Percentiles rank a stretch among this genome's conserved stretches.
Evolutionary conservation across 2,797 vertebrate species (phyloP).

Genomic region (Enteromius radiatus): DNA sequence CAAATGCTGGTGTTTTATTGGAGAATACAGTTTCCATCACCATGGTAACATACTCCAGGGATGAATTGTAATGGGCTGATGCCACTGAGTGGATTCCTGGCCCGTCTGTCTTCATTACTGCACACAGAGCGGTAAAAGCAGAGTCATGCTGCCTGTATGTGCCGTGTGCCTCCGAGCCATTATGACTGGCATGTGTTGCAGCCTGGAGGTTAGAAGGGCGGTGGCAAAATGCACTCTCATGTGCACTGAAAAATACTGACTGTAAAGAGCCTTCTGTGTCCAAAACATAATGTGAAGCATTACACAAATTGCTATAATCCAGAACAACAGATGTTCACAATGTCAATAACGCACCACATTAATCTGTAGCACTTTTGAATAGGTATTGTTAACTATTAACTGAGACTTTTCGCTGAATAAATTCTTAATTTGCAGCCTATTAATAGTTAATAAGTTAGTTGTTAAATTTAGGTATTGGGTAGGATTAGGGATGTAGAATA

Average conservation of each 20-base stretch:
- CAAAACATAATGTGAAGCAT: not conserved
- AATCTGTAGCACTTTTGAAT: not conserved
- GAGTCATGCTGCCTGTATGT: constrained; percentile 29
- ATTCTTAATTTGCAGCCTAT: no score
- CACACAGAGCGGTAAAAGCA: constrained; percentile 8
- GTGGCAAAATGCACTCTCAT: constrained; percentile 1
- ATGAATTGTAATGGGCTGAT: constrained; percentile 25
- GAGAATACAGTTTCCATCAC: constrained; percentile 18
- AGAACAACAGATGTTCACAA: not conserved
- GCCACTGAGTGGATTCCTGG: constrained; percentile 21
- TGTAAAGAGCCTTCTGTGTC: not conserved
- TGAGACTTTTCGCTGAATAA: no score
- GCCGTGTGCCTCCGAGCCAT: not conserved
- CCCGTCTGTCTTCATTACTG: constrained; percentile 16
- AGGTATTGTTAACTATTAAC: no score
- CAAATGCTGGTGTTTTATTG: constrained; percentile 6
- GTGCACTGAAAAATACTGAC: not conserved
- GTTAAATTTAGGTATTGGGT: no score
- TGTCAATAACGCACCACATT: not conserved
- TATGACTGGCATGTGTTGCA: constrained; percentile 12
- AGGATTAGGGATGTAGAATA: no score
- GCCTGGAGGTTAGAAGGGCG: not conserved
- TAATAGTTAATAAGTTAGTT: no score
- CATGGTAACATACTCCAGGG: constrained; percentile 43
- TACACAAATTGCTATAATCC: not conserved